These are phyloP conservation scores for Andrena cerasifolii DNA, from an alignment of 1,140 invertebrate species.

Conservation along the genomic window DNA sequence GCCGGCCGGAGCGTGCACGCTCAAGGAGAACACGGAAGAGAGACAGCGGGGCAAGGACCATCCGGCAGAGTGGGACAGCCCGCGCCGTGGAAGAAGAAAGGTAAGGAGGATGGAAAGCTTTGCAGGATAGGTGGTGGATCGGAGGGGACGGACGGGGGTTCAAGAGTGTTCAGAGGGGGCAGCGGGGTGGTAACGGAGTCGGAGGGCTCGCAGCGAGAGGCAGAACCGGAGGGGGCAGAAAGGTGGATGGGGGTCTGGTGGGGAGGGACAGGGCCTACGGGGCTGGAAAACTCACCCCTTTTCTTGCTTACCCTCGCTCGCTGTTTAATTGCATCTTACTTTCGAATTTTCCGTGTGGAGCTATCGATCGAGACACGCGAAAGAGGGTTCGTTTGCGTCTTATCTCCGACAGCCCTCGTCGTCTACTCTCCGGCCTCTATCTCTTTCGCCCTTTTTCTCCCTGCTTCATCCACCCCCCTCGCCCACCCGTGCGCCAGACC, in stretches of 20 bases:
- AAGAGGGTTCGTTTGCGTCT: constrained; percentile 82
- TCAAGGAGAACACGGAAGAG: constrained; percentile 42
- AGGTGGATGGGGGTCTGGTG: constrained; percentile 9
- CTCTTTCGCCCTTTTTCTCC: constrained; percentile 53
- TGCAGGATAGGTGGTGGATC: constrained; percentile 65
- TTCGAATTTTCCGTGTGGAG: constrained; percentile 83
- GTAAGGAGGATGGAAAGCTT: constrained; percentile 52
- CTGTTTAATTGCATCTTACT: constrained; percentile 84
- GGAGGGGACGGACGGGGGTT: constrained; percentile 32
- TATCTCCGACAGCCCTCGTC: constrained; percentile 80
- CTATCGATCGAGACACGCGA: constrained; percentile 82
- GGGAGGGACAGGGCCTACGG: constrained; percentile 61
- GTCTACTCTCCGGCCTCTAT: constrained; percentile 69
- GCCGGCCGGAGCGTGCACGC: constrained; percentile 70
- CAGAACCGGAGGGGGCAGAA: constrained; percentile 21
- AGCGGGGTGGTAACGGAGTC: constrained; percentile 54
- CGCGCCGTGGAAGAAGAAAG: constrained; percentile 56
- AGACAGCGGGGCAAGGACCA: constrained; percentile 37
- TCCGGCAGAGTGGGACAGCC: constrained; percentile 37
- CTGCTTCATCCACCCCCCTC: too few relatives aligned
- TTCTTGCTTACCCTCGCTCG: constrained; percentile 83
- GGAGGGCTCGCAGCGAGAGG: constrained; percentile 50
- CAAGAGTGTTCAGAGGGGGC: constrained; percentile 47
- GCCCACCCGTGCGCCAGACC: constrained; percentile 44
- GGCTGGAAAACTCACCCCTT: constrained; percentile 82